These are phyloP conservation scores for Astyanax mexicanus DNA, from an alignment of 2,797 vertebrate genomes.

Conservation along the genomic window DNA sequence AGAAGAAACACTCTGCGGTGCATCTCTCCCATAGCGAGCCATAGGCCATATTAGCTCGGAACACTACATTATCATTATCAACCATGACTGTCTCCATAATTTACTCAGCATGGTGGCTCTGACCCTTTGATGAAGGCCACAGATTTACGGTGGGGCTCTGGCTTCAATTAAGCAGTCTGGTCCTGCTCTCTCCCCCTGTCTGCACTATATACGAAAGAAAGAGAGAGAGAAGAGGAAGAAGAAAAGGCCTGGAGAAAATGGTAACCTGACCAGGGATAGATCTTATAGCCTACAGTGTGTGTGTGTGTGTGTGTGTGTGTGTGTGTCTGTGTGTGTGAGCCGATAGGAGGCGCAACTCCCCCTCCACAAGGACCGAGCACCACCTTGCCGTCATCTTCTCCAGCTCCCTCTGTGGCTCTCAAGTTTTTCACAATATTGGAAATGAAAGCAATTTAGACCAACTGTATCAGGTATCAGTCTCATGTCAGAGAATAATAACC, in stretches of 20 bases:
- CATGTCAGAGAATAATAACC: constrained; percentile 64
- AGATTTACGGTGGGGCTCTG: constrained; percentile 66
- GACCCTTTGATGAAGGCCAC: constrained; percentile 68
- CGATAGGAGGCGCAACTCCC: constrained; percentile 26
- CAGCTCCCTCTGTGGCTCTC: constrained; percentile 17
- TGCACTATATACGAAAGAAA: constrained; percentile 22
- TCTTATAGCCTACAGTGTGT: not conserved
- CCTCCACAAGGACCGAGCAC: not conserved
- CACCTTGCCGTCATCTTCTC: not conserved
- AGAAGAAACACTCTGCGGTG: constrained; percentile 24
- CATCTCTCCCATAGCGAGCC: constrained; percentile 34
- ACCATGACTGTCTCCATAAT: constrained; percentile 71
- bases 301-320: too few species aligned
- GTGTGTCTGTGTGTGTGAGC: not conserved
- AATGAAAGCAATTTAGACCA: constrained; percentile 63
- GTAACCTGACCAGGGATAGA: constrained; percentile 10
- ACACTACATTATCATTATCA: constrained; percentile 71
- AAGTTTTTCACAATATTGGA: constrained; percentile 49
- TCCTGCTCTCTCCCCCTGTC: constrained; percentile 30
- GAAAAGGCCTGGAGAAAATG: constrained; percentile 1
- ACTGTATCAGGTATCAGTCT: constrained; percentile 59
- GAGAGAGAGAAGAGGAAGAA: constrained; percentile 9
- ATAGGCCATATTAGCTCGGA: constrained; percentile 60
- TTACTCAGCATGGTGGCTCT: constrained; percentile 73
- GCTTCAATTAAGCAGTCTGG: constrained; percentile 65